Conservation (phyloP, 2,113 vertebrate genomes). For the Morone saxatilis region DNA sequence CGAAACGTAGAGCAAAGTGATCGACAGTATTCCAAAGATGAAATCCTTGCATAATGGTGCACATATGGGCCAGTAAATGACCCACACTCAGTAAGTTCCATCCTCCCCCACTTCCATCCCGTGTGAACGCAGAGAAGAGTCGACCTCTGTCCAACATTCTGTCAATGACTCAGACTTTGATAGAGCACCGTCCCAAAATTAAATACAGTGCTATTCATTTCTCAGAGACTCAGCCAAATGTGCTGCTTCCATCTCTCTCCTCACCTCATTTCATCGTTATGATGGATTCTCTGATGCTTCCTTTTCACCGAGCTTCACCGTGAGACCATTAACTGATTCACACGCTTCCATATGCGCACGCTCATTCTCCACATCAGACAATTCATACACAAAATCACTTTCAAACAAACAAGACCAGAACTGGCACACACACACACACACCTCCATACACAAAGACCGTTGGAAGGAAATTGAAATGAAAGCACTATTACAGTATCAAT, state of each 20-base stretch:
- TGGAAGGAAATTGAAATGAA: slow-evolving; percentile 60
- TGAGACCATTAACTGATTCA: slow-evolving; percentile 31
- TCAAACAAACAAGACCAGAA: neutral
- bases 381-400: slow-evolving; percentile 21
- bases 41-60: neutral
- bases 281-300: slow-evolving; percentile 41
- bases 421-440: slow-evolving; percentile 2
- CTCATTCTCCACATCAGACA: slow-evolving; percentile 24
- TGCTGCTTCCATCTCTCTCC: slow-evolving; percentile 32
- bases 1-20: too few relatives aligned
- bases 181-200: slow-evolving; percentile 39
- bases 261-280: slow-evolving; percentile 51
- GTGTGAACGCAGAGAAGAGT: slow-evolving; percentile 6
- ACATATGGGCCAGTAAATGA: slow-evolving; percentile 12
- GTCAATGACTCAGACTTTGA: slow-evolving; percentile 37
- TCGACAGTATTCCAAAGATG: neutral
- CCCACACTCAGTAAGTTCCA: neutral
- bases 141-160: slow-evolving; percentile 11
- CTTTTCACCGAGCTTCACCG: neutral
- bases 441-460: slow-evolving; percentile 4
- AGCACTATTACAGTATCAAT: slow-evolving; percentile 64
- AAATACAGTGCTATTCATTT: slow-evolving; percentile 35
- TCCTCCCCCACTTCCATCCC: neutral
- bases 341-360: slow-evolving; percentile 9
- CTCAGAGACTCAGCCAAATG: slow-evolving; percentile 39